phyloP scores from a whole-genome alignment of 2,113 vertebrate genomes.

The Callospermophilus lateralis region DNA sequence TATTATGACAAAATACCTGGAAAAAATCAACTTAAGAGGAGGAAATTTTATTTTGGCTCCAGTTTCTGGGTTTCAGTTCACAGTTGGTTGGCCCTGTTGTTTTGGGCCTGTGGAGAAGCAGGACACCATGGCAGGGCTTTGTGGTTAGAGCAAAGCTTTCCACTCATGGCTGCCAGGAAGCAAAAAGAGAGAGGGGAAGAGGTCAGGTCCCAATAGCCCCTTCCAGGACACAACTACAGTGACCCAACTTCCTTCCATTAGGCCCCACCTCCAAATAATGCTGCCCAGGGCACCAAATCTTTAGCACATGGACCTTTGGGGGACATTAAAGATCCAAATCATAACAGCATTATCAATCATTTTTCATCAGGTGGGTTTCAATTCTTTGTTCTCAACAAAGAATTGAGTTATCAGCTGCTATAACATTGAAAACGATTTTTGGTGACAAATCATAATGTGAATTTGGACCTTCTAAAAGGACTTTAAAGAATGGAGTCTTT shows the following conservation, averaged over 20 bases:
- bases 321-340: background rate
- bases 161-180: background rate
- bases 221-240: no score
- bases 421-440: background rate
- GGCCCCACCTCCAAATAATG: background rate
- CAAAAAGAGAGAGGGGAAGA: background rate
- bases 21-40: background rate
- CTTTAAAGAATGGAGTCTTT: background rate
- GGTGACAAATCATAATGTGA: background rate
- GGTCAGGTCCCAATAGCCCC: background rate
- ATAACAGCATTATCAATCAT: background rate
- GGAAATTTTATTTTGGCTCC: background rate
- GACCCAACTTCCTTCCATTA: background rate
- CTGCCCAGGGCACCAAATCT: background rate
- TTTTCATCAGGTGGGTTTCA: background rate
- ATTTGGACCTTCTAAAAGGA: conserved; percentile 7
- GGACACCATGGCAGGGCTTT: background rate
- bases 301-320: background rate
- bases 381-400: conserved; percentile 28
- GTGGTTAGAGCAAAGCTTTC: background rate
- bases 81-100: background rate
- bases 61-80: no score
- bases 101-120: background rate
- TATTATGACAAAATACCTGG: background rate
- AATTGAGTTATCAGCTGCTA: background rate